Evolutionary conservation across 2,797 vertebrate species (phyloP).

Genomic region (Melopsittacus undulatus): DNA sequence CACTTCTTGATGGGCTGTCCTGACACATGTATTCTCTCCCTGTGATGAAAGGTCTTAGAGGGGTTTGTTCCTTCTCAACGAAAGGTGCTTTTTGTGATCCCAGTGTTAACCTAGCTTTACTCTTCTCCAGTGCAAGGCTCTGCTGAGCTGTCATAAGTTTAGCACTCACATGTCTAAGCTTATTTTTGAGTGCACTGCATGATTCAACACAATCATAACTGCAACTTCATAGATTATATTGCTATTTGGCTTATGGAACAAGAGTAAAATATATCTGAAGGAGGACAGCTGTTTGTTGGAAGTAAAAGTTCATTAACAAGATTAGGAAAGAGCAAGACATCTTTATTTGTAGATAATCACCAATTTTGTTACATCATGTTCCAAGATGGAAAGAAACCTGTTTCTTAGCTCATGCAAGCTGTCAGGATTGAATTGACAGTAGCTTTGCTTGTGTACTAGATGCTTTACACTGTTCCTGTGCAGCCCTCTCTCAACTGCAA

Average conservation of each 20-base stretch:
- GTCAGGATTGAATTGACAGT: background rate
- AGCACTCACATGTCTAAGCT: background rate
- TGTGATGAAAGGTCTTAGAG: background rate
- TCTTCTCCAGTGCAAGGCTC: background rate
- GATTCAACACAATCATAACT: conserved; percentile 6
- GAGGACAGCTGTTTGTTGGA: conserved; percentile 1
- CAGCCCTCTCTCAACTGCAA: background rate
- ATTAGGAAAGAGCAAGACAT: background rate
- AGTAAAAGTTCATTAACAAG: background rate
- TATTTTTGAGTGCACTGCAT: background rate
- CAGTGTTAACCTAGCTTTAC: background rate
- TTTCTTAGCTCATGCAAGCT: background rate
- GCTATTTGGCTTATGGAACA: background rate
- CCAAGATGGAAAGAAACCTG: background rate
- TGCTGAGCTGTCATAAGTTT: background rate
- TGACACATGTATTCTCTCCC: background rate
- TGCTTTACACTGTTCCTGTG: background rate
- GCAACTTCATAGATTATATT: background rate
- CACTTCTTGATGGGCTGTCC: background rate
- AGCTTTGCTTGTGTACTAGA: background rate
- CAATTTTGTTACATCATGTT: conserved; percentile 1
- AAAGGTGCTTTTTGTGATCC: background rate
- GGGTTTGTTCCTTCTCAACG: background rate
- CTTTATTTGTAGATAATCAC: background rate
- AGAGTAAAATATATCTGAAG: background rate